A percentile compares a stretch with the other conserved stretches of the same genome.
These are phyloP conservation scores for Megaceryle maxima DNA, from an alignment of 2,113 vertebrate genomes.

Conservation along the genomic window DNA sequence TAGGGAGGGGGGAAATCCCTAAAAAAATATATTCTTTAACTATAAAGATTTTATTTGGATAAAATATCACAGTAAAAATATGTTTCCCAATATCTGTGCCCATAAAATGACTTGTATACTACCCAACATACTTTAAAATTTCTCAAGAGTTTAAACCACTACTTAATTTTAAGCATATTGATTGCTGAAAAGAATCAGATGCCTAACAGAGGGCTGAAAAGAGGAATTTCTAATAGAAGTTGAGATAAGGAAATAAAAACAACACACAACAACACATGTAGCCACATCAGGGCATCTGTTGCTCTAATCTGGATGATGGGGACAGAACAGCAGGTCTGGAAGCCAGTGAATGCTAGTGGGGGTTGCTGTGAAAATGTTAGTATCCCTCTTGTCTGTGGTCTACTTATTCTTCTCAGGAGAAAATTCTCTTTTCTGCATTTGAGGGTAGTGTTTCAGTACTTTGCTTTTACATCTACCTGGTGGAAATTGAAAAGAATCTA, in stretches of 20 bases:
- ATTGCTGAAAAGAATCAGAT: not conserved
- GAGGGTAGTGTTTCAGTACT: not conserved
- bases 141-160: not conserved
- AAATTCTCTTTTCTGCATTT: not conserved
- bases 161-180: not conserved
- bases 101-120: not conserved
- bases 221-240: not conserved
- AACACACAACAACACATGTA: not conserved
- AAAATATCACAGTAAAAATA: not conserved
- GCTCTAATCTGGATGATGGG: accelerated
- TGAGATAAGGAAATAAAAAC: not conserved
- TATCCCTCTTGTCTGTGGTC: not conserved
- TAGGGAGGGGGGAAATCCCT: accelerated
- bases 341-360: not conserved
- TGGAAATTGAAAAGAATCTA: not conserved
- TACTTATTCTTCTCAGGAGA: not conserved
- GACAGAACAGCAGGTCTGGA: not conserved
- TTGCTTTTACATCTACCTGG: not conserved
- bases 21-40: not conserved
- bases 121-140: not conserved
- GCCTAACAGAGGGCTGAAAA: not conserved
- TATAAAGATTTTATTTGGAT: not conserved
- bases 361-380: accelerated
- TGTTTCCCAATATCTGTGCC: not conserved
- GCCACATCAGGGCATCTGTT: not conserved